Evolutionary conservation across 2,888 invertebrate genomes (phyloP), one percentile per base, ranked within the genome.

Genomic region (Oscheius onirici): DNA sequence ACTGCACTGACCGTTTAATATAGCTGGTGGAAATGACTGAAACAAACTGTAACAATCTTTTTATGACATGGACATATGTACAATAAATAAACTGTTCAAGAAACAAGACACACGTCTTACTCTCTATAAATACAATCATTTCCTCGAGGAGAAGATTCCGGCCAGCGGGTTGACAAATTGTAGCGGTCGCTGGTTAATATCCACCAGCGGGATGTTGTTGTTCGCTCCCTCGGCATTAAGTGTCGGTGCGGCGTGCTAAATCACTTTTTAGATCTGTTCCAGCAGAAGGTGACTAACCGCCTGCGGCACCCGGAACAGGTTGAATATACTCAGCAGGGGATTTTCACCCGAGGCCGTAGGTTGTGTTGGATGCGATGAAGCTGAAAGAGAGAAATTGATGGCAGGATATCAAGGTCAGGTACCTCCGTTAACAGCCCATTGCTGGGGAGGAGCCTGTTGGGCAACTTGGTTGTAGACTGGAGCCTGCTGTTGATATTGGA

Each of bases 291-390:
- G 22, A 58, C 52, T 67, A 10, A 68, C 68, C 43, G 68, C 68
- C 10, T 54, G 54, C 17, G 68, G 58, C 40, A 49, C 20, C 15
- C 58, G 49, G 58, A 69, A 69, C 28, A 69, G n/a, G 43, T 69
- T 69, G 69, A 69, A 69, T 22, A 69, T 58, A 28, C 49, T 58
- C 40, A 60, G 43, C 20, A 69, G 54, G 40, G 69, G 69, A 49
- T 69, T 17, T 17, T 57, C 58, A 34, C 34, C 34, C 5, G 57
- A 58, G 17, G 69, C 57, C 13, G 28, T 13, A 20, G 69, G 13
- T 17, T 22, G 6, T 28, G 60, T 24, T 11, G 55, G n/a, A 46
- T 28, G 41, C 1, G 46, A n/a, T n/a, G 46, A 22, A 1, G 69
- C 5, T 46, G 58, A 11, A n/a, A 26, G 28, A 2, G 34, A 34